phyloP scores from a whole-genome alignment of 2,888 invertebrate genomes.

The Seira musarum region DNA sequence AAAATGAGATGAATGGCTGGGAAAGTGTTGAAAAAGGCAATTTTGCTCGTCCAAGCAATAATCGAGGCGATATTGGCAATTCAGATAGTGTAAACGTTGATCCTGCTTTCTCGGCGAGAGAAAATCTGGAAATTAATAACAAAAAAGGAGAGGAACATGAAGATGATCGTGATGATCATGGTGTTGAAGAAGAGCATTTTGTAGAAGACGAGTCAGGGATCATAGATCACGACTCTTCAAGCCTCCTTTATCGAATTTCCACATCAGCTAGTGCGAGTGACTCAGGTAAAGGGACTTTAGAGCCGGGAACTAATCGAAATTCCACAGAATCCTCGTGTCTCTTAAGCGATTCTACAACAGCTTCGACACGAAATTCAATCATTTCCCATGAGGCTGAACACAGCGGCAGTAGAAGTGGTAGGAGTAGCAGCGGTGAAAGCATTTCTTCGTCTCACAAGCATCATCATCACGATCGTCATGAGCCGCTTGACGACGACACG shows the following conservation, averaged over 20 bases:
- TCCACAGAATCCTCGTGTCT: slow-evolving; percentile 68
- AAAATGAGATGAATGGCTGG: neutral
- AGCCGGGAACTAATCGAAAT: slow-evolving; percentile 69
- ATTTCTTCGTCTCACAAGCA: slow-evolving; percentile 28
- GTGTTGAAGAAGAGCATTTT: slow-evolving; percentile 28
- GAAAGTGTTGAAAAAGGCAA: slow-evolving; percentile 4
- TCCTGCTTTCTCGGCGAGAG: slow-evolving; percentile 3
- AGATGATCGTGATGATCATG: slow-evolving; percentile 9
- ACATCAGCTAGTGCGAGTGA: slow-evolving; percentile 66
- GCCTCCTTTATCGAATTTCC: slow-evolving; percentile 62
- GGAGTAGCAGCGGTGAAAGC: slow-evolving; percentile 46
- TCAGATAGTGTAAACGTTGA: slow-evolving; percentile 7
- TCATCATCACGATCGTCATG: slow-evolving; percentile 36
- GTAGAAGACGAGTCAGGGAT: slow-evolving; percentile 55
- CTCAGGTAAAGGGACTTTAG: slow-evolving; percentile 69
- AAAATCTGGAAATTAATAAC: slow-evolving; percentile 61
- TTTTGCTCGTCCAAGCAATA: neutral
- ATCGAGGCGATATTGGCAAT: slow-evolving; percentile 7
- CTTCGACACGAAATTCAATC: slow-evolving; percentile 68
- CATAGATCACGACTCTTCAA: slow-evolving; percentile 51
- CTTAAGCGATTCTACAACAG: slow-evolving; percentile 62
- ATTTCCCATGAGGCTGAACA: slow-evolving; percentile 66
- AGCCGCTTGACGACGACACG: slow-evolving; percentile 34
- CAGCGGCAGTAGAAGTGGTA: slow-evolving; percentile 45
- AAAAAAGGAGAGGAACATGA: slow-evolving; percentile 20